Base-by-base conservation (phyloP, 2,888 invertebrate genomes). In the Netelia fuscicornis region DNA sequence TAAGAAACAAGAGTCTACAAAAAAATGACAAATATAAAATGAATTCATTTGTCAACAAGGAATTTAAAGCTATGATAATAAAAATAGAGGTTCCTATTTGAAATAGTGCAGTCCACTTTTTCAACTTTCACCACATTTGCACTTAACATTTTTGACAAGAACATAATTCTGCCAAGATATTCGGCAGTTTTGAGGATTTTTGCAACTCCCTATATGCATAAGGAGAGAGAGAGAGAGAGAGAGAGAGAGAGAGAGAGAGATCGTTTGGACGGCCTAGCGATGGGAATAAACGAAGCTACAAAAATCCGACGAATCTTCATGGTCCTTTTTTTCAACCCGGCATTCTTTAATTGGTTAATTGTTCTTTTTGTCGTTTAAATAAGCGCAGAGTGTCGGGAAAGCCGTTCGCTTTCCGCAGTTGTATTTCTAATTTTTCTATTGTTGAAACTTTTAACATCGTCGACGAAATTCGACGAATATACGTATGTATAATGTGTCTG, bases 341-440 rank as follows among this genome's bases (percentile, higher is more conserved):
- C 74, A 83, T 81, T 87, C 91, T 87, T 92, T 92, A 92, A 92
- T 87, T 89, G 87, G 89, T 91, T 93, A 93, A 93, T 93, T 93
- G 93, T 93, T 91, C 91, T 91, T 91, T 92, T 91, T 91, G 91
- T 91, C 87, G 90, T 89, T 91, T 91, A 91, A 75, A 91, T 89
- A 89, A 85, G 89, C 89, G 89, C 89, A 90, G 89, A 90, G 92
- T 92, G 90, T 90, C 90, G 89, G 89, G 88, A 91, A 89, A 88
- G 83, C 71, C 79, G 76, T 48, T 71, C 48, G 25, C 80, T 76
- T 65, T 62, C 37, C 58, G 52, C 70, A 81, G 86, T 83, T 79
- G 70, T 77, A 76, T 80, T 67, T 72, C 56, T 89, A 89, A 86
- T 89, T 89, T 88, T 60, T 60, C 78, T 85, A 89, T 87, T 87